Evolutionary conservation across 1,140 invertebrate species (phyloP), one percentile per base, ranked within the genome.

Genomic region (Chrysoperla carnea): DNA sequence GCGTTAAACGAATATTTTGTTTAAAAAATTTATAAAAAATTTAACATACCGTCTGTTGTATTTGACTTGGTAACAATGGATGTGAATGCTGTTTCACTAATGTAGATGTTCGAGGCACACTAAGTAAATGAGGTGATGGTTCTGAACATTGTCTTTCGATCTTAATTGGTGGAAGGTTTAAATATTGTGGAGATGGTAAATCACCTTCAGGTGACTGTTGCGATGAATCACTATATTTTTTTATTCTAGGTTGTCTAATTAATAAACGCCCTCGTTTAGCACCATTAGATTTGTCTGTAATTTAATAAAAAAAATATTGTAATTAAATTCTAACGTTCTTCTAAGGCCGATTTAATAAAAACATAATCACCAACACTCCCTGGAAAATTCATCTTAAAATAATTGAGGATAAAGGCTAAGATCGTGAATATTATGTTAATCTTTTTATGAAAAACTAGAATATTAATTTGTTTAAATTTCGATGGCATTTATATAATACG

Each of bases 81-180:
- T 76, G 73, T 6, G 75, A 78, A 51, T 76, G 72, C 50, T 78
- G 76, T 50, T 78, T 78, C 9, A 70, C 68, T 40, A 78, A 54
- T 49, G 68, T 69, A 6, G 63, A 58, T 5, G 61, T 58, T 37
- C 68, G 65, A 29, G 75, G 74, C 36, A 76, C 73, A 37, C 67
- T 58, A 23, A 77, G 54, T 40, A 74, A 57, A 51, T 74, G 71
- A 8, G 70, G 72, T 14, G 67, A 59, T 8, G 69, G 71, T 47
- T 71, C 72, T 11, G 73, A 75, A 27, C 63, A 60, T 41, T 73
- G 72, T 4, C 73, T 62, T 51, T 76, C 70, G 29, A 75, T 70
- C 35, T 70, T 51, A 6, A 63, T 55, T 6, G 59, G 63, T 46
- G 53, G 63, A 35, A 62, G 61, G 4, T 53, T 61, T 46, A 62